Evolutionary conservation across 2,113 vertebrate species (phyloP), one percentile per base, ranked within the genome.

Genomic region (Brachirus orientalis): DNA sequence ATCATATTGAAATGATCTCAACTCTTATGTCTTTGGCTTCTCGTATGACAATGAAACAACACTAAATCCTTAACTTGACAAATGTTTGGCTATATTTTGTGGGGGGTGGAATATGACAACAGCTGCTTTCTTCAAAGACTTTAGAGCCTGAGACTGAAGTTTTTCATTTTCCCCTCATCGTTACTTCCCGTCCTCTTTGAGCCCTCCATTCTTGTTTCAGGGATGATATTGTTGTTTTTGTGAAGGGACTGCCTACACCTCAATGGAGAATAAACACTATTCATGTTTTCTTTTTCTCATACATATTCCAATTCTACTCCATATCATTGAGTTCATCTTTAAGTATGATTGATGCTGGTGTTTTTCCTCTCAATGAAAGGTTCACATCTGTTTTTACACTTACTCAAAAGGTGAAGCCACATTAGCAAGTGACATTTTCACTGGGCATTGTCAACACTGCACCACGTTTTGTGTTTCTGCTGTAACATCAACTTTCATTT

Each of bases 31-130:
- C 65, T 70, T 80, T 83, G 86, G 84, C 80, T 79, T 77, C 56
- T 71, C 18, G 67, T 73, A 79, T 65, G 84, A 28, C 82, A 69
- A 22, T 77, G 82, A 87, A 80, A 84, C 83, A 75, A 86, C 82
- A 74, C 71, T 77, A 86, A 80, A 89, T 91, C 86, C 85, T 75
- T 69, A 79, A 90, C 86, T 89, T 90, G 88, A 91, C 74, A 90
- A 73, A 84, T 53, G 75, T 75, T 83, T 83, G 90, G 92, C 75
- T 89, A 86, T 57, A 75, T 89, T 80, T 88, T 47, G 65, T 88
- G 84, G 79, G 52, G 72, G 50, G 8, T 33, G 79, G 79, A 77
- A 85, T 72, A 85, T 77, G 86, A 84, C 75, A 80, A 60, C 85
- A 73, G 89, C 87, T 81, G 50, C 65, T 79, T 82, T 86, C 73